A percentile compares a stretch with the other conserved stretches of the same genome.
Conservation (phyloP, 2,113 vertebrate genomes). For the Larimichthys crocea region DNA sequence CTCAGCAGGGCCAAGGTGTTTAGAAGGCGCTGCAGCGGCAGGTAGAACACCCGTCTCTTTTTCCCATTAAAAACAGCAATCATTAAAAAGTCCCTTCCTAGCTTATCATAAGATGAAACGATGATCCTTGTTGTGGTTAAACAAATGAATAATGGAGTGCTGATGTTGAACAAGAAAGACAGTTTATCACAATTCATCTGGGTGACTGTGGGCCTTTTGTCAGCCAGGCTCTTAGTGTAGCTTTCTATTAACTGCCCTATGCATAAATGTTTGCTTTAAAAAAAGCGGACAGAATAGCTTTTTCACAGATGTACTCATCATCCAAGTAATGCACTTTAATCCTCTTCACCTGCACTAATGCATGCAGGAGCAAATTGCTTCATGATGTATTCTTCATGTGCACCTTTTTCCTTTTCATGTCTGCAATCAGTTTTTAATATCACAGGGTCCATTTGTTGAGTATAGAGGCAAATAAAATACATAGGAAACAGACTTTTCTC, state of each 20-base stretch:
- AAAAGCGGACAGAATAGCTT: conserved; percentile 4
- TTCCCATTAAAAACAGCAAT: conserved; percentile 37
- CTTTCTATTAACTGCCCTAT: background rate
- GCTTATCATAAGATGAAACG: conserved; percentile 41
- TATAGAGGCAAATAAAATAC: background rate
- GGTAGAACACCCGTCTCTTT: conserved; percentile 35
- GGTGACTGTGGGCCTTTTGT: conserved; percentile 6
- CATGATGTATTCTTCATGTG: background rate
- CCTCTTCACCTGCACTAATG: conserved; percentile 6
- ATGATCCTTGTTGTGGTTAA: conserved; percentile 48
- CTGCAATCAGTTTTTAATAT: conserved; percentile 5
- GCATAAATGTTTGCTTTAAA: conserved; percentile 19
- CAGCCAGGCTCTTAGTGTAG: background rate
- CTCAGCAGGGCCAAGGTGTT: conserved; percentile 62
- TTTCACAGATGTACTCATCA: conserved; percentile 7
- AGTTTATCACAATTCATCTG: conserved; percentile 24
- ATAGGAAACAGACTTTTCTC: background rate
- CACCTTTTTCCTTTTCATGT: background rate
- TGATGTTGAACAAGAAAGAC: conserved; percentile 34
- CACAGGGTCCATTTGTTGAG: background rate
- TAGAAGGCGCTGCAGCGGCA: conserved; percentile 35
- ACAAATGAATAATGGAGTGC: conserved; percentile 48
- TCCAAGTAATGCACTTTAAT: conserved; percentile 25
- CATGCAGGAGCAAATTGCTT: conserved; percentile 16
- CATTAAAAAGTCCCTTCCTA: conserved; percentile 37